phyloP scores from a whole-genome alignment of 2,888 invertebrate genomes.

The Dicyrtoma fusca region DNA sequence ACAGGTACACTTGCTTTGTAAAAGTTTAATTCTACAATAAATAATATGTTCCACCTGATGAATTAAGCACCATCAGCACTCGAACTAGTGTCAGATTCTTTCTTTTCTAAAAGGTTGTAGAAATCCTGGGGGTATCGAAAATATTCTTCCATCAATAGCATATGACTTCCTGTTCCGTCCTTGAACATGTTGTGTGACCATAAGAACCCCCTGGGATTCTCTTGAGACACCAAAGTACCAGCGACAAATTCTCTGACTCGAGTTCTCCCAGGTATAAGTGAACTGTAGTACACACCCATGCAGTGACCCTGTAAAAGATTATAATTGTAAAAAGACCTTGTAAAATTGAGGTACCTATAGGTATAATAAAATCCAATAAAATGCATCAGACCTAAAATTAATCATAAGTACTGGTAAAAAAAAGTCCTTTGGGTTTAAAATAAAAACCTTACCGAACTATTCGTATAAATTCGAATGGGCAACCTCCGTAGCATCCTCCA shows the following conservation, averaged over 20 bases:
- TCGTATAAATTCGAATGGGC: conserved; percentile 33
- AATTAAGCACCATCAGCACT: too few relatives aligned
- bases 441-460: conserved; percentile 25
- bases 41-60: too few relatives aligned
- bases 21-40: too few relatives aligned
- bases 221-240: conserved; percentile 41
- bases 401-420: background rate
- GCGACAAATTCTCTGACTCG: conserved; percentile 46
- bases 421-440: too few relatives aligned
- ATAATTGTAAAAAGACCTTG: too few relatives aligned
- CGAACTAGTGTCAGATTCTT: background rate
- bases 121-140: conserved; percentile 48
- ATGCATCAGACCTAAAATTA: background rate
- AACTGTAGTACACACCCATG: conserved; percentile 43
- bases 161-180: conserved; percentile 40
- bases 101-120: conserved; percentile 39
- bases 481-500: background rate
- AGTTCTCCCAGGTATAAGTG: conserved; percentile 42
- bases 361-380: too few relatives aligned
- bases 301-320: conserved; percentile 47
- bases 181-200: conserved; percentile 9
- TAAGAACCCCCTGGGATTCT: background rate
- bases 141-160: conserved; percentile 42
- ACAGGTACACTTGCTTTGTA: too few relatives aligned
- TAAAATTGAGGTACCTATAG: too few relatives aligned